phyloP scores from a whole-genome alignment of 35 echinoderm and acorn worm genomes.

The Strongylocentrotus purpuratus region DNA sequence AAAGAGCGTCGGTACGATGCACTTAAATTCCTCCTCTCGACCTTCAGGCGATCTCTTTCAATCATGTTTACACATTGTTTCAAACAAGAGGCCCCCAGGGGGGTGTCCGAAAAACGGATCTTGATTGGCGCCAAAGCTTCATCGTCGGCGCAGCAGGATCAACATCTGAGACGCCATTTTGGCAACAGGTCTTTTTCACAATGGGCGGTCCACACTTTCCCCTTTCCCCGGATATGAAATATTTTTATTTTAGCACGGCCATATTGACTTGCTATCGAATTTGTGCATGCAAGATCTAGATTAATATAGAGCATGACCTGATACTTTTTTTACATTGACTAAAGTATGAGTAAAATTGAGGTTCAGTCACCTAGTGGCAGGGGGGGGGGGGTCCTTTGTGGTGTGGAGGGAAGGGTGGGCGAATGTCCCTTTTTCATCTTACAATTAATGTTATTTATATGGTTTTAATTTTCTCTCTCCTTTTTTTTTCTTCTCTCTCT shows the following conservation, averaged over 20 bases:
- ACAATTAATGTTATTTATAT: too few species aligned
- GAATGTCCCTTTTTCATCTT: too few species aligned
- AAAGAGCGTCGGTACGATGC: background rate
- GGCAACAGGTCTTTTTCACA: background rate
- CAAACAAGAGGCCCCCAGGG: background rate
- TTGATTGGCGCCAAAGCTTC: background rate
- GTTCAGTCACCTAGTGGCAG: too few species aligned
- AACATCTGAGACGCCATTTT: background rate
- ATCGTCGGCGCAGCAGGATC: background rate
- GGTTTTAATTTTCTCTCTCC: too few species aligned
- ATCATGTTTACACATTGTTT: constrained; percentile 19
- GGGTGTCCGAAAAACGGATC: background rate
- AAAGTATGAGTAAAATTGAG: too few species aligned
- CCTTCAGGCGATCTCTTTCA: constrained; percentile 9
- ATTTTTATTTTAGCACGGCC: background rate
- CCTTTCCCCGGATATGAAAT: background rate
- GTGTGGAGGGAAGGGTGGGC: too few species aligned
- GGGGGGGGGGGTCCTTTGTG: too few species aligned
- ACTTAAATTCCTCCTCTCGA: background rate
- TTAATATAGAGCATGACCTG: background rate
- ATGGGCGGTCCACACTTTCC: background rate
- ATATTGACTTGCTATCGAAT: background rate
- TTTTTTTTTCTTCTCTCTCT: too few species aligned
- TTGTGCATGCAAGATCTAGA: background rate
- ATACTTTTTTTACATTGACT: too few species aligned